Conservation (phyloP, 2,113 vertebrate species). For the Lagopus muta region DNA sequence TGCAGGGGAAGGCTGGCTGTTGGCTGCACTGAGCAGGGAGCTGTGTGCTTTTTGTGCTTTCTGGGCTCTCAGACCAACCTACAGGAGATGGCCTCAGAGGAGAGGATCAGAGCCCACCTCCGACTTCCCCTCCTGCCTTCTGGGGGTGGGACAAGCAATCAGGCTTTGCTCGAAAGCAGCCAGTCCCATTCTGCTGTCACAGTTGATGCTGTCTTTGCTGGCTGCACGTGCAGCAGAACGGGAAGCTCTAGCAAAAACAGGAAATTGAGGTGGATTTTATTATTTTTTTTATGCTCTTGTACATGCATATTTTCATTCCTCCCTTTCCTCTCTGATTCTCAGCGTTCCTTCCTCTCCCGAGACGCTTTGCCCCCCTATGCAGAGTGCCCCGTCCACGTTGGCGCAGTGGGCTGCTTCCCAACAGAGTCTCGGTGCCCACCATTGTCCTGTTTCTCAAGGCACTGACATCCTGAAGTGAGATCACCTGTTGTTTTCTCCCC, state of each 20-base stretch:
- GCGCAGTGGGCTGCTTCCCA: slow-evolving; percentile 76
- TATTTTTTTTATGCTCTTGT: slow-evolving; percentile 17
- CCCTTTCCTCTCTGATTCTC: slow-evolving; percentile 77
- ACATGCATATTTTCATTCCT: slow-evolving; percentile 74
- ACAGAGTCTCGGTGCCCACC: slow-evolving; percentile 71
- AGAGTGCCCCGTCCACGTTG: slow-evolving; percentile 68
- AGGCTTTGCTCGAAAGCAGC: neutral
- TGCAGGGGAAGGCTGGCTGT: neutral
- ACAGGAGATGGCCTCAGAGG: neutral
- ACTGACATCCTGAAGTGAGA: slow-evolving; percentile 77
- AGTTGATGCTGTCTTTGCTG: neutral
- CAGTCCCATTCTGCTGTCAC: neutral
- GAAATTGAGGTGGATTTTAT: slow-evolving; percentile 46
- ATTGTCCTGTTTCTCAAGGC: slow-evolving; percentile 77
- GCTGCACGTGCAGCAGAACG: neutral
- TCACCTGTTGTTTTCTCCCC: slow-evolving; percentile 65
- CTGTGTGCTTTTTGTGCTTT: neutral
- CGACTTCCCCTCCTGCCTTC: neutral
- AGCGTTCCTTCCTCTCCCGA: slow-evolving; percentile 74
- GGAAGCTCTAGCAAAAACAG: neutral
- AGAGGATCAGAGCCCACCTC: neutral
- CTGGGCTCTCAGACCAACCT: neutral
- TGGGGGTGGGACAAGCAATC: neutral
- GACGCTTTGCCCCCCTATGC: slow-evolving; percentile 76
- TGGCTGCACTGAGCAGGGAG: neutral